These are phyloP conservation scores for Neosalanx taihuensis DNA, from an alignment of 2,797 vertebrate species.

Conservation along the genomic window DNA sequence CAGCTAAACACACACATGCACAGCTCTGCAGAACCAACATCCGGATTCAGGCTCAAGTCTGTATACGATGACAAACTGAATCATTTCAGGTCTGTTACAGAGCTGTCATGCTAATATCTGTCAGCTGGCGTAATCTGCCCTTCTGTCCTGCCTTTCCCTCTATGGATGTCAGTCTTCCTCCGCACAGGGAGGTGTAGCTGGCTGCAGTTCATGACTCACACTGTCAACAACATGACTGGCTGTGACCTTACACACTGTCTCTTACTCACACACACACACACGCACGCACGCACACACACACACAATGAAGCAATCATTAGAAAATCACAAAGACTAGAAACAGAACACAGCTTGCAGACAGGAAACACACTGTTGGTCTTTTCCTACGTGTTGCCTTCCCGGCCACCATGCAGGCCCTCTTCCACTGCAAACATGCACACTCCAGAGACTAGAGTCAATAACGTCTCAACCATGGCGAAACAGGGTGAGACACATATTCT, in stretches of 20 bases:
- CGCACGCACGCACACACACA: slow-evolving; percentile 16
- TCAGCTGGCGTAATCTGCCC: no score
- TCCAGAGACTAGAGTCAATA: no score
- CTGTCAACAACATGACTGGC: slow-evolving; percentile 60
- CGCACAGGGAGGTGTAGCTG: no score
- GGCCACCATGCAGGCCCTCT: no score
- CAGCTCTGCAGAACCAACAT: slow-evolving; percentile 58
- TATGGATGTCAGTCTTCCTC: no score
- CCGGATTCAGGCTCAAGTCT: slow-evolving; percentile 33
- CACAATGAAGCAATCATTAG: slow-evolving; percentile 25
- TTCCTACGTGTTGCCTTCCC: neutral
- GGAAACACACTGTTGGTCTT: slow-evolving; percentile 12
- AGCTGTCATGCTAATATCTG: no score
- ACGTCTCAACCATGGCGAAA: neutral
- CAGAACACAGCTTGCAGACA: slow-evolving; percentile 9
- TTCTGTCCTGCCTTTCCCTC: no score
- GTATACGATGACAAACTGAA: no score
- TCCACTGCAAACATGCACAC: neutral
- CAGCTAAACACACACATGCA: slow-evolving; percentile 60
- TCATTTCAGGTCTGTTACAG: no score
- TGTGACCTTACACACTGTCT: slow-evolving; percentile 13
- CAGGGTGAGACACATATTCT: neutral
- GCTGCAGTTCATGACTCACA: no score
- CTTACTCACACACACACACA: neutral
- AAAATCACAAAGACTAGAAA: neutral